Evolutionary conservation across 2,797 vertebrate genomes (phyloP).

Genomic region (Rallus crepitans): DNA sequence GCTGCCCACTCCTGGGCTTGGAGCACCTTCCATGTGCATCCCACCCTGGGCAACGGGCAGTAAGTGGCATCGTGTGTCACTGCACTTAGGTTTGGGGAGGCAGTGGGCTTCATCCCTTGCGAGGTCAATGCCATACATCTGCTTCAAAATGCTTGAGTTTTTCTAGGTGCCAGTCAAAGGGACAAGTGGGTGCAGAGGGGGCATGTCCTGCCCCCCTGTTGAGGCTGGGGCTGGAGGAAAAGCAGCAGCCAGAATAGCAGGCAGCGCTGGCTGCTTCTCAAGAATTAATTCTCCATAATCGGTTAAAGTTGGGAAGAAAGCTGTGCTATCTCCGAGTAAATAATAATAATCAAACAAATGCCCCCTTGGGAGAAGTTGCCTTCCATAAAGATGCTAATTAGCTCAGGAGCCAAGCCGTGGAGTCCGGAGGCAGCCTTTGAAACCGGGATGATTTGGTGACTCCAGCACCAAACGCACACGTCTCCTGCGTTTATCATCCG

Average conservation of each 20-base stretch:
- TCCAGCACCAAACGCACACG: neutral
- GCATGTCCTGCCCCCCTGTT: neutral
- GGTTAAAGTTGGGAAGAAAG: neutral
- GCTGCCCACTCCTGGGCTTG: rapidly evolving
- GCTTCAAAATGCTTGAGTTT: rapidly evolving
- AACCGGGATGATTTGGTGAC: neutral
- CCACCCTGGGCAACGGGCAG: rapidly evolving
- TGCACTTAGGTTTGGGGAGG: neutral
- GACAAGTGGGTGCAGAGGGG: neutral
- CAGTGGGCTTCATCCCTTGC: neutral
- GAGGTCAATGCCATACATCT: neutral
- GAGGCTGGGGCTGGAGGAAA: neutral
- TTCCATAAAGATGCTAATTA: constrained; percentile 75
- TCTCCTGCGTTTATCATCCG: neutral
- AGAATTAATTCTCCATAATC: constrained; percentile 4
- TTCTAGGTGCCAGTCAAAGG: rapidly evolving
- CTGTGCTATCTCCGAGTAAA: constrained; percentile 52
- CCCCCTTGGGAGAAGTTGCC: constrained; percentile 61
- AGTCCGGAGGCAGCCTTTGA: constrained; percentile 9
- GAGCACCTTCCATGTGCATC: rapidly evolving
- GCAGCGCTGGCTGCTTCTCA: rapidly evolving
- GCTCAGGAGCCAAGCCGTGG: neutral
- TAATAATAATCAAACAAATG: constrained; percentile 62
- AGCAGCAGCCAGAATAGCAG: neutral
- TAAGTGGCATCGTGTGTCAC: neutral